phyloP scores from a whole-genome alignment of 2,113 vertebrate species.

The Catharus minimus region DNA sequence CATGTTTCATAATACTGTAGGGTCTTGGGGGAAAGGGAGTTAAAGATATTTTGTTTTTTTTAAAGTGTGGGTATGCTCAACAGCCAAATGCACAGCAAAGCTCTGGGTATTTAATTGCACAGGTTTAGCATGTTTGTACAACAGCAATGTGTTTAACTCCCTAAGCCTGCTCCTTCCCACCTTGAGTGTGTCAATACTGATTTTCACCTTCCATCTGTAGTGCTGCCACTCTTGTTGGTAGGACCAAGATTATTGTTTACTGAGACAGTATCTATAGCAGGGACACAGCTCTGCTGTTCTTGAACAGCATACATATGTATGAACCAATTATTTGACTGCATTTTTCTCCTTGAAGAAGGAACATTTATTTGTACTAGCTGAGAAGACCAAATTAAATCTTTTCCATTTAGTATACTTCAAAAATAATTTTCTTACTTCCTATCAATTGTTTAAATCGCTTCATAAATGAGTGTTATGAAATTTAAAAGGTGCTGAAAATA shows the following conservation, averaged over 20 bases:
- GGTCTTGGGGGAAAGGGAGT: not conserved
- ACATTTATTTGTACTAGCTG: not conserved
- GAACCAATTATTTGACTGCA: not conserved
- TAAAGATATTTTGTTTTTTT: fast-evolving
- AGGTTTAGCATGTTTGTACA: not conserved
- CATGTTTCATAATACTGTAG: not conserved
- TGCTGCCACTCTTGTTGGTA: not conserved
- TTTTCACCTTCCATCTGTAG: not conserved
- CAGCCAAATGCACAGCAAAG: not conserved
- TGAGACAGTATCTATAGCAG: not conserved
- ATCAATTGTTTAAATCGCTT: not conserved
- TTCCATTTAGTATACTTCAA: not conserved
- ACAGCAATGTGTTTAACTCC: not conserved
- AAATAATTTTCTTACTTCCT: not conserved
- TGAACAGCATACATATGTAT: not conserved
- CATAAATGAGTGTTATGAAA: not conserved
- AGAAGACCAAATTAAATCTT: not conserved
- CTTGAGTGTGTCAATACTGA: not conserved
- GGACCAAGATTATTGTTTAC: not conserved
- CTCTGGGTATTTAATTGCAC: not conserved
- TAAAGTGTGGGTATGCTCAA: not conserved
- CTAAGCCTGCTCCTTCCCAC: not conserved
- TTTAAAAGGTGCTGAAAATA: not conserved
- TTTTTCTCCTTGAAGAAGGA: not conserved
- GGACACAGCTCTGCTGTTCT: not conserved